Evolutionary conservation across 64 coral and sea anemone species (phyloP).

Genomic region (Trachythela sp.): DNA sequence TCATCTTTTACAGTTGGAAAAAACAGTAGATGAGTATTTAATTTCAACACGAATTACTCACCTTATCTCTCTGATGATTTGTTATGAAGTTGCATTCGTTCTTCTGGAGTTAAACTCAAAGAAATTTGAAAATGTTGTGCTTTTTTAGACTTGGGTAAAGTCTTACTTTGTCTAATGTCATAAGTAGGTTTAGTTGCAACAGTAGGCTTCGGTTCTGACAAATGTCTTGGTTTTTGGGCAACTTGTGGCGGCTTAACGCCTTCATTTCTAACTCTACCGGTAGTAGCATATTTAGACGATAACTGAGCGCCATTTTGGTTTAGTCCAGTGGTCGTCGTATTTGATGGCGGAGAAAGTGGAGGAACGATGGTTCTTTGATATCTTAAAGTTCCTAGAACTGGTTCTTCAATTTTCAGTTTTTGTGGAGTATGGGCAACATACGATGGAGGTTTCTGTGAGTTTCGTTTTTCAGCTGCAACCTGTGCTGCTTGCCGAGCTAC

Average conservation of each 20-base stretch:
- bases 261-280: neutral
- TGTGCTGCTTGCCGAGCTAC: neutral
- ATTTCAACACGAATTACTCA: neutral
- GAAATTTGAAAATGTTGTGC: neutral
- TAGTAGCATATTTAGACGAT: neutral
- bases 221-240: neutral
- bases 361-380: neutral
- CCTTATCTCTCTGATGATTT: neutral
- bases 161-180: neutral
- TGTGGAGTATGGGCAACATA: neutral
- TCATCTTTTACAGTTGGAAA: no score
- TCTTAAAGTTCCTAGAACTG: neutral
- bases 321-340: neutral
- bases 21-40: no score
- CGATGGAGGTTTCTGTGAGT: neutral
- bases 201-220: neutral
- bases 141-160: neutral
- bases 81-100: neutral
- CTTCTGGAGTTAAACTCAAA: constrained; percentile 21
- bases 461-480: neutral
- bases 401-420: neutral
- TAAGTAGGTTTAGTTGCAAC: neutral
- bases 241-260: neutral
- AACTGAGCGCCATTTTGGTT: neutral
- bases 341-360: neutral